phyloP scores from a whole-genome alignment of 2,797 vertebrate species.

The Austrolebias charrua region DNA sequence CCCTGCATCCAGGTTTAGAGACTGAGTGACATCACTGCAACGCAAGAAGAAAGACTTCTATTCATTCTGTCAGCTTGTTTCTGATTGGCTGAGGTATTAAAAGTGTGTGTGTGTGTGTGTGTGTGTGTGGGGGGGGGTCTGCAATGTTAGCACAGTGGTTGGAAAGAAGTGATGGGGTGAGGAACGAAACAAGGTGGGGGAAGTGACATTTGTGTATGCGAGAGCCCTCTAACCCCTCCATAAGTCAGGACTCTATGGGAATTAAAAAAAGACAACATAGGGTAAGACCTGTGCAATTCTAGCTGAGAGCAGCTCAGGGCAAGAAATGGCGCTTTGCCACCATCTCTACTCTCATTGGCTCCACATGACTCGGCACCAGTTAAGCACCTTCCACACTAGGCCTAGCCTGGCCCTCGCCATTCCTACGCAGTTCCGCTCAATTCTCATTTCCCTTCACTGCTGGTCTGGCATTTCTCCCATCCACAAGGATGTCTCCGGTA shows the following conservation, averaged over 20 bases:
- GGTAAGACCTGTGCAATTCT: slow-evolving; percentile 13
- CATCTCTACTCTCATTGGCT: too few species aligned
- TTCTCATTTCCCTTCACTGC: too few species aligned
- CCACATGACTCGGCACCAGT: too few species aligned
- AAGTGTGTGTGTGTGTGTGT: too few species aligned
- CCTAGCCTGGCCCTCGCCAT: too few species aligned
- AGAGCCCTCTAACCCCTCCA: slow-evolving; percentile 23
- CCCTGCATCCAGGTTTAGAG: slow-evolving; percentile 31
- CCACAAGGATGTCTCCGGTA: too few species aligned
- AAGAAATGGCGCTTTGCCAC: background rate
- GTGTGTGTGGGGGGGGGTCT: slow-evolving; percentile 10
- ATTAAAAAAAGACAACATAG: slow-evolving; percentile 33
- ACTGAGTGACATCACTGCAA: slow-evolving; percentile 49
- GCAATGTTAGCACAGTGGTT: slow-evolving; percentile 17
- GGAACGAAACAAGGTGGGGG: slow-evolving; percentile 11
- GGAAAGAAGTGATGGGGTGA: slow-evolving; percentile 17
- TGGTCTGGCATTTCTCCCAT: too few species aligned
- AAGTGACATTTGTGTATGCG: slow-evolving; percentile 43
- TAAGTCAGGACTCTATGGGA: slow-evolving; percentile 17
- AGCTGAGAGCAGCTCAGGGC: slow-evolving; percentile 36
- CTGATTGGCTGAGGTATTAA: slow-evolving; percentile 49
- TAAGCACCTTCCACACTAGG: too few species aligned
- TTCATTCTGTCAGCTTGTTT: slow-evolving; percentile 49
- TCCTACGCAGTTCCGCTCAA: too few species aligned
- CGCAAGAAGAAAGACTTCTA: slow-evolving; percentile 53